phyloP scores from a whole-genome alignment of 2,113 vertebrate species.

The Balaeniceps rex region DNA sequence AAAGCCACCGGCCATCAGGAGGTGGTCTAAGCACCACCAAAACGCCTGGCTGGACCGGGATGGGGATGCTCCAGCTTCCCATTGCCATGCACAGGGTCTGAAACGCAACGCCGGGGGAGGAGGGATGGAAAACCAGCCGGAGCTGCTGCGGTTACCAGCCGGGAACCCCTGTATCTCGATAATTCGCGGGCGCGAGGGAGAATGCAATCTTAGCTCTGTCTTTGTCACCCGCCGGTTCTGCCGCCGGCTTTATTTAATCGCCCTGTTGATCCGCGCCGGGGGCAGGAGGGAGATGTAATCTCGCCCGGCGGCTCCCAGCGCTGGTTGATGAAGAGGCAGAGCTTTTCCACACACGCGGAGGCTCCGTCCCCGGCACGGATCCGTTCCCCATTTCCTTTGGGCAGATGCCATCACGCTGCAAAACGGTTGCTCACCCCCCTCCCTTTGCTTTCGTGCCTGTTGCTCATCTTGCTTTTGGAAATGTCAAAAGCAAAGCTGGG shows the following conservation, averaged over 20 bases:
- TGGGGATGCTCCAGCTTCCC: background rate
- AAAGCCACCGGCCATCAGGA: background rate
- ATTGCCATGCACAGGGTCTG: background rate
- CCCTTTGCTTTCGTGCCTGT: background rate
- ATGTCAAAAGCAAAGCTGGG: background rate
- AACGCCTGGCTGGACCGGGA: background rate
- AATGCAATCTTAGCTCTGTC: background rate
- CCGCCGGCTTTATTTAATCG: background rate
- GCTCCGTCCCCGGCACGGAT: rapidly evolving
- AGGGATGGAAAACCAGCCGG: background rate
- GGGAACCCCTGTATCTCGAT: background rate
- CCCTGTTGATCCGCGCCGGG: rapidly evolving
- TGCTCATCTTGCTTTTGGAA: background rate
- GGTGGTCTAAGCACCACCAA: background rate
- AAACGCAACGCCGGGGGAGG: rapidly evolving
- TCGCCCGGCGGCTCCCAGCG: rapidly evolving
- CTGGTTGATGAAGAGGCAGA: background rate
- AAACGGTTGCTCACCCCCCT: background rate
- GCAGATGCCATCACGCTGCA: background rate
- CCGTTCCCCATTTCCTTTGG: background rate
- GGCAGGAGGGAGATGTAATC: background rate
- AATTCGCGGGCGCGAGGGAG: rapidly evolving
- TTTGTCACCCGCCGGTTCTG: background rate
- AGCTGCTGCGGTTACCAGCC: background rate
- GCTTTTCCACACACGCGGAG: background rate